Base-by-base conservation (phyloP, 2,888 invertebrate species). In the Cheilosia soror region DNA sequence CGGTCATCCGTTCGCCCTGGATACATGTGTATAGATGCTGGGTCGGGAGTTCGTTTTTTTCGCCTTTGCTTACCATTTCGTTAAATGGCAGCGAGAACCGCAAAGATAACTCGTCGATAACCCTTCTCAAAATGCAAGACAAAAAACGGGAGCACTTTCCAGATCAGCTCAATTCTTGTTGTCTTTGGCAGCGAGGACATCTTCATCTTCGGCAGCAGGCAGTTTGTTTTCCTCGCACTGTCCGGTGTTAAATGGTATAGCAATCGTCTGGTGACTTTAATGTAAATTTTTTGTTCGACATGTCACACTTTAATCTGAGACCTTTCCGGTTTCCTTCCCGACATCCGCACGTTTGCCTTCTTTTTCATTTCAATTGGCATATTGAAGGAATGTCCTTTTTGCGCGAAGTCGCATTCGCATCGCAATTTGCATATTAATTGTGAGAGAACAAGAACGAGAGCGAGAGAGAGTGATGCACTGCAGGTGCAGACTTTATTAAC, bases 221-320 rank as follows among this genome's bases (percentile, higher is more conserved):
- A 71, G 73, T 72, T 84, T 79, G 75, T 76, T 72, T 63, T 60
- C 15, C 44, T 60, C 15, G 15, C 29, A 47, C 42, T 58, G 29
- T 27, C 31, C 53, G 73, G 79, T 75, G 80, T 80, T 85, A 79
- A 85, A 85, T 68, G 81, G 75, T 60, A 20, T 47, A 76, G 49
- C 53, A 84, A 84, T 73, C 75, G 85, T 81, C 85, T 81, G 76
- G 60, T 86, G 86, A 86, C 86, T 86, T 82, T 86, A 86, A 86
- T 86, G 86, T 86, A 86, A 73, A 86, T 86, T 86, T 82, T 86
- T 86, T 86, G 86, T 82, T 82, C 76, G 62, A 86, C 86, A 82
- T 81, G 86, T 86, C 86, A 82, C 86, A 86, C 86, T 81, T 86
- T 86, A 86, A 86, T 86, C 86, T 77, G 86, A 69, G 79, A 72